Evolutionary conservation across 2,888 invertebrate genomes (phyloP).

Genomic region (Gasteruption jaculator): DNA sequence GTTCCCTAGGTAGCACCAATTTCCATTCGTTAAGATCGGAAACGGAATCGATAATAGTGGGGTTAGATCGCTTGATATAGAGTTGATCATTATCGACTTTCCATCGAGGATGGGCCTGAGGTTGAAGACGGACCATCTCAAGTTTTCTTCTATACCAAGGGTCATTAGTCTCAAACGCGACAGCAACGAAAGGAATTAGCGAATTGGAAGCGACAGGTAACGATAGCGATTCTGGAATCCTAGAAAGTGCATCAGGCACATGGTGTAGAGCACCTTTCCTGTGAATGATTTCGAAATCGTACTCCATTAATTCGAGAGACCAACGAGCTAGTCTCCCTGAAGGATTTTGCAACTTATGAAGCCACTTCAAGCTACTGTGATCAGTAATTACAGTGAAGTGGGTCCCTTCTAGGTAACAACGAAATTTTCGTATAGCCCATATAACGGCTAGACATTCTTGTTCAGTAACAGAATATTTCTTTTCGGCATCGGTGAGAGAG

Average conservation of each 20-base stretch:
- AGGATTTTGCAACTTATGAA: constrained; percentile 25
- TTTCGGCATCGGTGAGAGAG: constrained; percentile 16
- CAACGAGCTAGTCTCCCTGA: constrained; percentile 21
- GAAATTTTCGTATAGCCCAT: constrained; percentile 23
- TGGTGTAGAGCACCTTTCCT: no score
- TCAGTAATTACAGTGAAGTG: constrained; percentile 28
- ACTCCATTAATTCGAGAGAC: constrained; percentile 20
- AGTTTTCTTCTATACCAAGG: no score
- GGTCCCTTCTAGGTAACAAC: constrained; percentile 25
- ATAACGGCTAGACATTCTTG: constrained; percentile 26
- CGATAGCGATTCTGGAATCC: constrained; percentile 11
- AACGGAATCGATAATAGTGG: background rate
- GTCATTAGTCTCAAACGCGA: no score
- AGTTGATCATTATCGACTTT: constrained; percentile 7
- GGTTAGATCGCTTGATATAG: background rate
- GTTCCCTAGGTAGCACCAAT: constrained; percentile 21
- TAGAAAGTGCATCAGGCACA: constrained; percentile 10
- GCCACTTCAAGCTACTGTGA: constrained; percentile 25
- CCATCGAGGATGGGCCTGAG: constrained; percentile 13
- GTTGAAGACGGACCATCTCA: no score
- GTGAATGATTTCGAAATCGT: constrained; percentile 17
- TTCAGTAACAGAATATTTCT: constrained; percentile 21
- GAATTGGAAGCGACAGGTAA: background rate
- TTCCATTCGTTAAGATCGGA: constrained; percentile 22
- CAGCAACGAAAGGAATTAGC: no score